Percentiles rank a stretch among this genome's conserved stretches.
These are phyloP conservation scores for Drosophila obscura DNA, from an alignment of 1,140 invertebrate genomes.

Conservation along the genomic window DNA sequence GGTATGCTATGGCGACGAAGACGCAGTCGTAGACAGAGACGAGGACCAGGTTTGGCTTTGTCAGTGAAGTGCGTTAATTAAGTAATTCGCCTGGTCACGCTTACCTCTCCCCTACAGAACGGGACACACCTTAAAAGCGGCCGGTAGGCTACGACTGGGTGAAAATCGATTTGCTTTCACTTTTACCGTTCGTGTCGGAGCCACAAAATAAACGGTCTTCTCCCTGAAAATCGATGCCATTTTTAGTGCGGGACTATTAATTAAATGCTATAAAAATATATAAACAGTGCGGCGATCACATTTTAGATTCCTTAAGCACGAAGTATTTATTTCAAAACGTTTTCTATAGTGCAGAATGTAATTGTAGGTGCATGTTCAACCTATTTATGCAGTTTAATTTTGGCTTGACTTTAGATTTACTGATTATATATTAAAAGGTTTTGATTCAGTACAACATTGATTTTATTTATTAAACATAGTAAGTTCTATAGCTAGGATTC, in stretches of 20 bases:
- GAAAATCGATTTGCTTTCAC: conserved; percentile 57
- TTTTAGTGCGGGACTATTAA: conserved; percentile 38
- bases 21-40: background rate
- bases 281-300: background rate
- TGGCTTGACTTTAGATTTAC: too few relatives aligned
- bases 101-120: conserved; percentile 35
- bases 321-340: too few relatives aligned
- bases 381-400: too few relatives aligned
- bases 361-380: too few relatives aligned
- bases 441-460: too few relatives aligned
- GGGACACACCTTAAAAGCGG: conserved; percentile 41
- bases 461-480: too few relatives aligned
- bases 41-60: conserved; percentile 24
- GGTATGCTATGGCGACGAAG: background rate
- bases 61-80: conserved; percentile 68
- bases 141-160: conserved; percentile 5
- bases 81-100: conserved; percentile 68
- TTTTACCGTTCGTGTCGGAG: conserved; percentile 25
- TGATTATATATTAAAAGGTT: too few relatives aligned
- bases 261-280: conserved; percentile 27
- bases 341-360: too few relatives aligned
- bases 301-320: too few relatives aligned
- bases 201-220: conserved; percentile 14
- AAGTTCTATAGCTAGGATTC: too few relatives aligned
- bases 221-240: conserved; percentile 47